phyloP scores from a whole-genome alignment of 2,113 vertebrate genomes.

The Trematomus loennbergii region DNA sequence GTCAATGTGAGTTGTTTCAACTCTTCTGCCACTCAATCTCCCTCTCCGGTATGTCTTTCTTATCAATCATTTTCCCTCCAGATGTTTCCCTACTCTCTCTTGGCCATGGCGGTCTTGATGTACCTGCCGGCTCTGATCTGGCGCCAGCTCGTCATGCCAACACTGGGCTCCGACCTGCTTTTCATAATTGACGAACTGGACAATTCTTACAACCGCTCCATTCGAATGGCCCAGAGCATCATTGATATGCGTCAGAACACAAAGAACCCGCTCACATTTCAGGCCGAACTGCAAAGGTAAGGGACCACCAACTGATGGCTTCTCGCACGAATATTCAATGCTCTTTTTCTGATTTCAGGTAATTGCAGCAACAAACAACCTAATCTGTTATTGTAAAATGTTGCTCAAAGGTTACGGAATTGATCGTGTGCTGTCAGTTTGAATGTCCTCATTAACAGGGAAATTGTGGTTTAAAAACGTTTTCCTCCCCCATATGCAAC shows the following conservation, averaged over 20 bases:
- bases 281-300: conserved; percentile 92
- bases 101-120: conserved; percentile 92
- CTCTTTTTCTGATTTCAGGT: neutral
- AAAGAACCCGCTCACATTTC: conserved; percentile 85
- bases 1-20: neutral
- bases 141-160: conserved; percentile 88
- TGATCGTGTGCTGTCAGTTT: neutral
- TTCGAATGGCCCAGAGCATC: conserved; percentile 94
- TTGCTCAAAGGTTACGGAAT: conserved; percentile 8
- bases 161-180: conserved; percentile 90
- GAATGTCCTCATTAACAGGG: no score
- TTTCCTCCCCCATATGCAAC: conserved; percentile 2
- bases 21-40: neutral
- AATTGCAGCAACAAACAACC: conserved; percentile 4
- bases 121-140: conserved; percentile 93
- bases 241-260: conserved; percentile 88
- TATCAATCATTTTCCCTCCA: conserved; percentile 33
- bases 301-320: neutral
- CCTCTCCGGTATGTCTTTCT: neutral
- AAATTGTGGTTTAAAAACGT: neutral
- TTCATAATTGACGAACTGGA: conserved; percentile 96
- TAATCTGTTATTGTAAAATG: neutral
- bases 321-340: conserved; percentile 5
- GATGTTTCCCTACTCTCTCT: conserved; percentile 94
- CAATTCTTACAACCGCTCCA: conserved; percentile 96